These are phyloP conservation scores for Thalassophryne amazonica DNA, from an alignment of 2,797 vertebrate species.

Conservation along the genomic window DNA sequence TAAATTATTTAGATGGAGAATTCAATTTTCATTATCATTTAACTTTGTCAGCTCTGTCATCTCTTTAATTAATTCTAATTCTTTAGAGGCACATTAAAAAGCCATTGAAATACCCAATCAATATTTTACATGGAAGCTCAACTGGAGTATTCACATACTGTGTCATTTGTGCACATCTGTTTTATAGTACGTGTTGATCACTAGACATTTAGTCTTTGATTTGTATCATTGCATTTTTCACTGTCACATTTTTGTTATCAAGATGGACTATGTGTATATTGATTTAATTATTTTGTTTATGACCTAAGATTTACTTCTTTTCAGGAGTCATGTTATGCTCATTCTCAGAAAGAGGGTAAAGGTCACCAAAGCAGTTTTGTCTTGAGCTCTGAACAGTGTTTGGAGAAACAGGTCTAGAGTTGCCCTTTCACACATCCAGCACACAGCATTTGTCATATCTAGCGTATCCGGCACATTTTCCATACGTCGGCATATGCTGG, in stretches of 20 bases:
- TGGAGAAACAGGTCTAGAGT: too few relatives aligned
- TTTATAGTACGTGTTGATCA: neutral
- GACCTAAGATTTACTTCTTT: neutral
- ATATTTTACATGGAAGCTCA: constrained; percentile 35
- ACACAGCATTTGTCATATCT: too few relatives aligned
- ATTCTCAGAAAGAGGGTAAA: too few relatives aligned
- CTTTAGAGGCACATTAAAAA: constrained; percentile 7
- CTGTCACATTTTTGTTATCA: neutral
- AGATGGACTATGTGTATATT: neutral
- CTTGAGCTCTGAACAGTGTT: too few relatives aligned
- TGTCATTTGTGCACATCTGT: constrained; percentile 3
- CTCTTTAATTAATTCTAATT: constrained; percentile 15
- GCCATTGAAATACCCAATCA: constrained; percentile 21
- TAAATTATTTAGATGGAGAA: constrained; percentile 4
- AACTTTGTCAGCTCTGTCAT: neutral
- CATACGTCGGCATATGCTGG: too few relatives aligned
- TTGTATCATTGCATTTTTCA: neutral
- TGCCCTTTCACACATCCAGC: too few relatives aligned
- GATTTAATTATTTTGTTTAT: neutral
- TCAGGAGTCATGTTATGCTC: neutral
- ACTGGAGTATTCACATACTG: constrained; percentile 15
- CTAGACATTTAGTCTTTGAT: neutral
- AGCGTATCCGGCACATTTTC: too few relatives aligned
- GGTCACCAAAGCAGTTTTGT: neutral
- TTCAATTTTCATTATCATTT: constrained; percentile 11